Evolutionary conservation across 2,113 vertebrate genomes (phyloP), one percentile per base, ranked within the genome.

Genomic region (Melanotaenia duboulayi): DNA sequence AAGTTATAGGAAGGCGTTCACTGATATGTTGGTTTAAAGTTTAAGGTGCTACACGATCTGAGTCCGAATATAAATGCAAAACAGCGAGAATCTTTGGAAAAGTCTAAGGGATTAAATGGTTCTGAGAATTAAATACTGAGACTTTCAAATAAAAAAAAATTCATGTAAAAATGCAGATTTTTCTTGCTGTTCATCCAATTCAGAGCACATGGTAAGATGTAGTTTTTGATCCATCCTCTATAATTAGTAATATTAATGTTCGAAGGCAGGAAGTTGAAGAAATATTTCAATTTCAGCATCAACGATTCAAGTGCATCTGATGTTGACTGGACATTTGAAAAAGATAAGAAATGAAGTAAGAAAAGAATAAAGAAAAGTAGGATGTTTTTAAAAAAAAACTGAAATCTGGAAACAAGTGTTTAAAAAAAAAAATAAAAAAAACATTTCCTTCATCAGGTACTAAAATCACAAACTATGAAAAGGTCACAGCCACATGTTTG

Each of bases 261-360:
- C 11, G 2, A 74, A 37, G 49, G 60, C 40, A 44, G 39, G 2
- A 62, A 9, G 28, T 24, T 77, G 46, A 28, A 87, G 56, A 66
- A 76, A 70, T 35, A 14, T 32, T 20, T 48, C 9, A 66, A 17
- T 58, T 69, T 67, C 79, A 86, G 80, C 80, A 85, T 81, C 76
- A 78, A 59, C 80, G 80, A 77, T 84, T 84, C 4, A 82, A 84
- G 83, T 79, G 74, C 51, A 71, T 71, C 2, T 40, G 25, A 11
- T 11, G 59, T 13, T 55, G 13, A 64, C 14, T 67, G 71, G 54
- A 25, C 65, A 59, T 16, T 20, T 35, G 22, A 4, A 20, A 57
- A 57, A 23, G 35, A 13, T 52, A n/a, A 28, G 7, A 19, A 42
- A 52, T 5, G 28, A 35, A 35, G 32, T 28, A 28, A 28, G 12